phyloP scores from a whole-genome alignment of 2,797 vertebrate species.

The Lophius americanus region DNA sequence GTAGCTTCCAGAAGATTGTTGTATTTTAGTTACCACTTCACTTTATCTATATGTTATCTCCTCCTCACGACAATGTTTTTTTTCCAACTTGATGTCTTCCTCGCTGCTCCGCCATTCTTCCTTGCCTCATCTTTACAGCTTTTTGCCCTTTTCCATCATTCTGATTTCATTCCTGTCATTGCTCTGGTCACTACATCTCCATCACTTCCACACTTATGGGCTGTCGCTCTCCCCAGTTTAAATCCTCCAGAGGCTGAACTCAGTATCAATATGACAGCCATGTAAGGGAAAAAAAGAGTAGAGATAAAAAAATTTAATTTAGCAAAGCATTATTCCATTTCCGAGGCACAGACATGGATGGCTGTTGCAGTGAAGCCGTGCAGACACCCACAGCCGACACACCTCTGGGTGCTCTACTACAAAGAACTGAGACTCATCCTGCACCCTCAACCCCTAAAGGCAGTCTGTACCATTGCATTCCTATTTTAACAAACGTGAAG shows the following conservation, averaged over 20 bases:
- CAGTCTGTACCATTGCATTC: slow-evolving; percentile 51
- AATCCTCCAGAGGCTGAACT: slow-evolving; percentile 51
- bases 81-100: not conserved
- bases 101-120: slow-evolving; percentile 15
- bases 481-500: slow-evolving; percentile 73
- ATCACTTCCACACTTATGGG: slow-evolving; percentile 30
- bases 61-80: not conserved
- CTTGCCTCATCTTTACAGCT: slow-evolving; percentile 8
- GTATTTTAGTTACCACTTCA: slow-evolving; percentile 9
- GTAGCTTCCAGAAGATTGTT: too few species aligned
- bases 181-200: slow-evolving; percentile 26
- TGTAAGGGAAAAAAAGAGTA: slow-evolving; percentile 30
- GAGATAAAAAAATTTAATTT: slow-evolving; percentile 20
- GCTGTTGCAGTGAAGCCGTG: slow-evolving; percentile 59
- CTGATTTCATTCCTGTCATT: slow-evolving; percentile 25
- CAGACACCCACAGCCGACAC: slow-evolving; percentile 45
- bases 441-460: slow-evolving; percentile 63
- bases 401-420: slow-evolving; percentile 55
- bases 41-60: slow-evolving; percentile 24
- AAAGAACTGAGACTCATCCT: slow-evolving; percentile 57
- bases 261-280: slow-evolving; percentile 68
- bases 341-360: slow-evolving; percentile 30
- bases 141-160: slow-evolving; percentile 23
- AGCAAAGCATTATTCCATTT: slow-evolving; percentile 29
- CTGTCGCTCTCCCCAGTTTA: slow-evolving; percentile 40